A percentile compares a stretch with the other conserved stretches of the same genome.
phyloP scores from a whole-genome alignment of 2,797 vertebrate genomes.

The Halcyon smyrnensis region DNA sequence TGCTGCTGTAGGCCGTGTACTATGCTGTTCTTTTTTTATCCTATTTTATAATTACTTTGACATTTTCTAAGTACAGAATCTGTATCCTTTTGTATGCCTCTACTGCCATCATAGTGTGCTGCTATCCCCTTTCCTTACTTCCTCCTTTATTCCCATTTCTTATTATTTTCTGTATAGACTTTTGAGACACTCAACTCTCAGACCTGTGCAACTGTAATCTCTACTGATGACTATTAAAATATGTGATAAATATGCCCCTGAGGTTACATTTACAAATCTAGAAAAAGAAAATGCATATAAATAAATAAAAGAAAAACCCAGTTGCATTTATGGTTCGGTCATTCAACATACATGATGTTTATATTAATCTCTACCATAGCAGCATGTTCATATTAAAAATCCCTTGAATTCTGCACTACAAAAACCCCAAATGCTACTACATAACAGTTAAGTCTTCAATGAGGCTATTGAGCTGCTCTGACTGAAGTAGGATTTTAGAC shows the following conservation, averaged over 20 bases:
- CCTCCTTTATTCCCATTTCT: background rate
- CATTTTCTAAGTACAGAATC: background rate
- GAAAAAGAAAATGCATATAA: background rate
- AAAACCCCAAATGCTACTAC: background rate
- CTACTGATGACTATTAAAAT: background rate
- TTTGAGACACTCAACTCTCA: background rate
- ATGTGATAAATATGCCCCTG: background rate
- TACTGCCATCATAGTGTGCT: background rate
- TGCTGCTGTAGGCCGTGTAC: background rate
- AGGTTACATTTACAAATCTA: background rate
- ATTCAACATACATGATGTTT: background rate
- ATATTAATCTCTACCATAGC: background rate
- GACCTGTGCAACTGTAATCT: background rate
- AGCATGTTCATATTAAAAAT: background rate
- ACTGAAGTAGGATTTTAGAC: background rate
- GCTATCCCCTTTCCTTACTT: background rate
- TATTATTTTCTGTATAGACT: background rate
- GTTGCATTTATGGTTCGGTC: background rate
- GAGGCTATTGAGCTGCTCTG: background rate
- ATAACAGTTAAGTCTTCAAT: background rate
- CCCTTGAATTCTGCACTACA: background rate
- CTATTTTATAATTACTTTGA: background rate
- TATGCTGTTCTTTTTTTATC: background rate
- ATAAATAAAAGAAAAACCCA: background rate
- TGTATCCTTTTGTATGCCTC: background rate